Evolutionary conservation across 2,888 invertebrate genomes (phyloP).

Genomic region (Mechanitis mazaeus): DNA sequence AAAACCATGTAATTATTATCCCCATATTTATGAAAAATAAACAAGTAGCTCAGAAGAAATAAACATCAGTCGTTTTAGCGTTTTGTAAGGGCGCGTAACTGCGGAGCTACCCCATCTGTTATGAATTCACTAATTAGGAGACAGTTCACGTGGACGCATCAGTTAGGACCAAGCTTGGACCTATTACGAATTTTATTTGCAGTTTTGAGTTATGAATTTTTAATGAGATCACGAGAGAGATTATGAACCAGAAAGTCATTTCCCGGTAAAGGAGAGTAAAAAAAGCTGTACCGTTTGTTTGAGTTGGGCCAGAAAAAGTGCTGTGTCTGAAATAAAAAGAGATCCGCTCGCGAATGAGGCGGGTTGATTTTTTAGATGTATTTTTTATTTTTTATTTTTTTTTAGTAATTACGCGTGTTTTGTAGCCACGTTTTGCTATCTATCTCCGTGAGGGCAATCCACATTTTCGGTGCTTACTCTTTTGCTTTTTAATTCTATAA

Average conservation of each 20-base stretch:
- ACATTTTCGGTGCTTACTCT: conserved; percentile 62
- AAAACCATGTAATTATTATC: neutral
- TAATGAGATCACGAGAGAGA: conserved; percentile 79
- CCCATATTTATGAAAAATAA: neutral
- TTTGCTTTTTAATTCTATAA: conserved; percentile 47
- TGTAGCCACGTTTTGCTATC: conserved; percentile 45
- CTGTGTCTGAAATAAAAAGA: conserved; percentile 23
- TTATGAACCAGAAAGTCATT: conserved; percentile 78
- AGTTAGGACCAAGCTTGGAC: conserved; percentile 29
- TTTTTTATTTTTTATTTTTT: conserved; percentile 29
- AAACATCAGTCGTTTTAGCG: conserved; percentile 15
- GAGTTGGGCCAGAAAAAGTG: conserved; percentile 44
- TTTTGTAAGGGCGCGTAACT: conserved; percentile 21
- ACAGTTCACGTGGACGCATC: conserved; percentile 26
- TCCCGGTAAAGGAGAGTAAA: conserved; percentile 68
- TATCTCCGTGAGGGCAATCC: conserved; percentile 68
- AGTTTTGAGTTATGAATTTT: conserved; percentile 79
- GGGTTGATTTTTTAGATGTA: conserved; percentile 9
- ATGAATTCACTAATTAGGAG: conserved; percentile 29
- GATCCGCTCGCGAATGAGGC: conserved; percentile 18
- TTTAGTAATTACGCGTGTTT: conserved; percentile 33
- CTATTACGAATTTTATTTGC: conserved; percentile 70
- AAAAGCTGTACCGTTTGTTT: conserved; percentile 69
- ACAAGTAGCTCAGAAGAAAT: neutral
- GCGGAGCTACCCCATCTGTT: conserved; percentile 20